These are phyloP conservation scores for Piezodorus guildinii DNA, from an alignment of 1,140 invertebrate species.

Conservation along the genomic window DNA sequence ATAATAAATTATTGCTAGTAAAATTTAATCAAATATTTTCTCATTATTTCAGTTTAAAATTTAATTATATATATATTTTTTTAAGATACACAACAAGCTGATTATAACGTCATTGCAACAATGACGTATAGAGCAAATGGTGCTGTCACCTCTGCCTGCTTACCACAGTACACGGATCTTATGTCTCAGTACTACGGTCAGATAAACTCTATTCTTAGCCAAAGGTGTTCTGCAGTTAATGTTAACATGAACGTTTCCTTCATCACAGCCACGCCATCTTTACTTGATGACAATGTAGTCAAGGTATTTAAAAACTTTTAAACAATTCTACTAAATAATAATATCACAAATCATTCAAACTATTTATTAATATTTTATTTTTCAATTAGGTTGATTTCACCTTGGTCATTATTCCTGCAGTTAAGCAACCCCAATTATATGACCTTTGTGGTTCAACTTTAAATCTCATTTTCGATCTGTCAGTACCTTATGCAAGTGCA, in stretches of 20 bases:
- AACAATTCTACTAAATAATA: neutral
- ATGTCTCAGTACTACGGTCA: slow-evolving; percentile 67
- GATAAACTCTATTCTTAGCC: slow-evolving; percentile 70
- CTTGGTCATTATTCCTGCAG: slow-evolving; percentile 72
- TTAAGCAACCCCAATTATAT: slow-evolving; percentile 79
- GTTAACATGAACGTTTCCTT: slow-evolving; percentile 91
- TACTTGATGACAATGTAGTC: slow-evolving; percentile 75
- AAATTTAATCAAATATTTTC: neutral
- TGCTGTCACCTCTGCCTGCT: slow-evolving; percentile 67
- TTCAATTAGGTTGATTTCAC: slow-evolving; percentile 60
- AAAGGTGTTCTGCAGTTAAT: slow-evolving; percentile 86
- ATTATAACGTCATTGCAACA: slow-evolving; percentile 81
- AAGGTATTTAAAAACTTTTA: slow-evolving; percentile 36
- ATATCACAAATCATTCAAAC: no score
- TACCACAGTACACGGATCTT: slow-evolving; percentile 74
- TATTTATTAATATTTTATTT: neutral
- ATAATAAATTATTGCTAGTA: slow-evolving; percentile 14
- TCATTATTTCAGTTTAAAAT: neutral
- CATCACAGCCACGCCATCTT: slow-evolving; percentile 58
- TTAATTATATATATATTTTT: slow-evolving; percentile 4
- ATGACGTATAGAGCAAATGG: slow-evolving; percentile 82
- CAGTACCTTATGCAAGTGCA: slow-evolving; percentile 80
- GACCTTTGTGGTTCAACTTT: slow-evolving; percentile 88
- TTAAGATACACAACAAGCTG: slow-evolving; percentile 78
- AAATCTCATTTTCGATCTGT: slow-evolving; percentile 85